Conservation (phyloP, 2,888 invertebrate genomes). For the Scaeva pyrastri region DNA sequence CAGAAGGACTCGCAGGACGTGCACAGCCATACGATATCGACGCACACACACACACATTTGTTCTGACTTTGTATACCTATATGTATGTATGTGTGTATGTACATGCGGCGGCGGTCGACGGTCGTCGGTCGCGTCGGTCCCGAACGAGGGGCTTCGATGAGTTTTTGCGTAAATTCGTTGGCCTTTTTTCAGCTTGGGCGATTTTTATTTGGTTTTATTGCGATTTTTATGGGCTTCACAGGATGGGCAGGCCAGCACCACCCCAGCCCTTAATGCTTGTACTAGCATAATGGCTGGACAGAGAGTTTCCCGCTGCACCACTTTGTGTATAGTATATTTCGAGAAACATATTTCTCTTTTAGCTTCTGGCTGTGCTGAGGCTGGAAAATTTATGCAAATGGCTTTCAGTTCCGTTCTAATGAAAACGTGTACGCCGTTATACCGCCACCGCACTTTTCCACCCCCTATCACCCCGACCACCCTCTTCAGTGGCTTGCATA, state of each 20-base stretch:
- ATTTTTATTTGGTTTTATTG: slow-evolving; percentile 76
- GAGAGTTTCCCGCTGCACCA: slow-evolving; percentile 48
- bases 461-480: slow-evolving; percentile 16
- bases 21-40: slow-evolving; percentile 30
- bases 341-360: slow-evolving; percentile 73
- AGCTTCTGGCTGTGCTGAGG: slow-evolving; percentile 73
- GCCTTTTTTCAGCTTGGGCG: slow-evolving; percentile 49
- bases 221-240: slow-evolving; percentile 66
- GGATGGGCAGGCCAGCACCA: slow-evolving; percentile 52
- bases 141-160: slow-evolving; percentile 40
- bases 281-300: slow-evolving; percentile 56
- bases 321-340: slow-evolving; percentile 19
- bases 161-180: slow-evolving; percentile 58
- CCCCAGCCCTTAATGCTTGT: slow-evolving; percentile 31
- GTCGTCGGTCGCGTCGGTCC: slow-evolving; percentile 5
- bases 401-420: slow-evolving; percentile 76
- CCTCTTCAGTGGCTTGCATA: slow-evolving; percentile 24
- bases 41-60: slow-evolving; percentile 19
- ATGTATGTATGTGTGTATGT: background rate
- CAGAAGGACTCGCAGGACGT: slow-evolving; percentile 41
- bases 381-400: slow-evolving; percentile 76
- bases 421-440: slow-evolving; percentile 68
- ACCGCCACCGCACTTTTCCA: slow-evolving; percentile 45
- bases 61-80: slow-evolving; percentile 10
- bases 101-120: background rate